Evolutionary conservation across 1,140 invertebrate genomes (phyloP).

Genomic region (Halotydeus destructor): DNA sequence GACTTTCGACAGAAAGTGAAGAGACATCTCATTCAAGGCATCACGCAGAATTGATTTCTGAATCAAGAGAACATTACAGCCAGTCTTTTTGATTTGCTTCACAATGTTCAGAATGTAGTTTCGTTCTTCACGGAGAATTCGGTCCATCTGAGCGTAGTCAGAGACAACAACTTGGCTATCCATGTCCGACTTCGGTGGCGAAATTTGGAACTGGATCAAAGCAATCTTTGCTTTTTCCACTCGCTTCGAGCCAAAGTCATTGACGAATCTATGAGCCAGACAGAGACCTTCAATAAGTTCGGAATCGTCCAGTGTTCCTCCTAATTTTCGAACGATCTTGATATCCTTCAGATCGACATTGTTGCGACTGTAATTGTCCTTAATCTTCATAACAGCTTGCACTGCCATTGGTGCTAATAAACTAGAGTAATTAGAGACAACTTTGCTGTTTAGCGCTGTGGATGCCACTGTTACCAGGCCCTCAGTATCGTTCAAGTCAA

Average conservation of each 20-base stretch:
- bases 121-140: conserved; percentile 92
- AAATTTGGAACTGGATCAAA: conserved; percentile 98
- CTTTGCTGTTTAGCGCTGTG: conserved; percentile 95
- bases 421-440: conserved; percentile 74
- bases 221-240: conserved; percentile 97
- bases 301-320: conserved; percentile 94
- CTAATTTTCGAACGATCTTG: conserved; percentile 84
- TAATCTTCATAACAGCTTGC: conserved; percentile 77
- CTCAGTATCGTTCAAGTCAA: conserved; percentile 68
- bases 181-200: conserved; percentile 99
- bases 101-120: conserved; percentile 96
- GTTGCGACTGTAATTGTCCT: conserved; percentile 33
- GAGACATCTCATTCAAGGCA: conserved; percentile 83
- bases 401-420: conserved; percentile 89
- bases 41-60: conserved; percentile 97
- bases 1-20: conserved; percentile 96
- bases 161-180: conserved; percentile 90
- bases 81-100: conserved; percentile 95
- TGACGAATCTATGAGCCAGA: conserved; percentile 64
- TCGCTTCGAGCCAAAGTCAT: conserved; percentile 65
- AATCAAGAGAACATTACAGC: conserved; percentile 91
- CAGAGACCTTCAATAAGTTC: conserved; percentile 86
- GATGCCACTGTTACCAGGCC: conserved; percentile 79
- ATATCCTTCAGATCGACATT: conserved; percentile 64
- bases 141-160: conserved; percentile 97